These are phyloP conservation scores for Apis mellifera DNA, from an alignment of 1,140 invertebrate genomes.

Conservation along the genomic window DNA sequence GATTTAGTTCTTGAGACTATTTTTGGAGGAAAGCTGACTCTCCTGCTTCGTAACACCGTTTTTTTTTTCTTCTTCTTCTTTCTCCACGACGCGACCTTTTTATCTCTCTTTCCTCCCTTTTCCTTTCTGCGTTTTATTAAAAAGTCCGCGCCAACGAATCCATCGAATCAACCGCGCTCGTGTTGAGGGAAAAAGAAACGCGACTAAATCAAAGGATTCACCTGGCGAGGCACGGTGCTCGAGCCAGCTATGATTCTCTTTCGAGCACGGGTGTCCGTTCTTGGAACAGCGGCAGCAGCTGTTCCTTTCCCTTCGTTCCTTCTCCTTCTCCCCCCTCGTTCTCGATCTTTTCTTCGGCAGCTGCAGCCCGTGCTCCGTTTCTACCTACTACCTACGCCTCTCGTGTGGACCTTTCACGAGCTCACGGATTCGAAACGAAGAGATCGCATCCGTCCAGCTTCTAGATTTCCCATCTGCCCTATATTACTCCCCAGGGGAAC, in stretches of 20 bases:
- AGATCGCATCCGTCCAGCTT: slow-evolving; percentile 10
- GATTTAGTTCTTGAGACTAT: not conserved
- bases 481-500: not conserved
- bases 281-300: slow-evolving; percentile 68
- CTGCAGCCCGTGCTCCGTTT: slow-evolving; percentile 55
- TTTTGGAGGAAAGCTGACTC: slow-evolving; percentile 2
- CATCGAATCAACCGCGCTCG: slow-evolving; percentile 5
- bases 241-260: slow-evolving; percentile 44
- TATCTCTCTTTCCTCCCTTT: not conserved
- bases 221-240: slow-evolving; percentile 50
- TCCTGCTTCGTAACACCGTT: not conserved
- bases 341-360: slow-evolving; percentile 56
- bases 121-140: not conserved
- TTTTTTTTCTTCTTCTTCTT: not conserved
- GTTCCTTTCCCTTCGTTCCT: slow-evolving; percentile 58
- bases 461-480: not conserved
- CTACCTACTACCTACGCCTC: slow-evolving; percentile 48
- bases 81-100: not conserved
- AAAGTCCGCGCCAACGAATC: not conserved
- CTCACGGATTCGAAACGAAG: slow-evolving; percentile 34
- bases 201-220: slow-evolving; percentile 47
- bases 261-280: slow-evolving; percentile 46
- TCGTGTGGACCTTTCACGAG: slow-evolving; percentile 52
- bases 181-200: not conserved
- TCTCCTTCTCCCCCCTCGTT: slow-evolving; percentile 39